phyloP scores from a whole-genome alignment of 2,113 vertebrate genomes.

The Ictidomys tridecemlineatus region DNA sequence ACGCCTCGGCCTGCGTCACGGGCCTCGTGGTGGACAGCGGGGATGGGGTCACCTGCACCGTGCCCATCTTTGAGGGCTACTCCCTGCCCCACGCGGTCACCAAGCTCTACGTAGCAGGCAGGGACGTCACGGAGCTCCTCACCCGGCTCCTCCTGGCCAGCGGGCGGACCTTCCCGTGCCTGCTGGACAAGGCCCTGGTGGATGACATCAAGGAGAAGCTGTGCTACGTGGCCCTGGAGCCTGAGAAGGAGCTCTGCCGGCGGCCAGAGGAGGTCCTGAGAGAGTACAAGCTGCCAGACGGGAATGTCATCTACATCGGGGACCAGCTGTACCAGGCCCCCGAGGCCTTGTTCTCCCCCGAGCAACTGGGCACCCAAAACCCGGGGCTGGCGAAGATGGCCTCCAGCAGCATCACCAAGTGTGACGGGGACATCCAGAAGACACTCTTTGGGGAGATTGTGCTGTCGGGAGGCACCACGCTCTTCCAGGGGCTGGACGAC shows the following conservation, averaged over 20 bases:
- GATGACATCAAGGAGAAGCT: conserved; percentile 85
- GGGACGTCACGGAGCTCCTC: conserved; percentile 83
- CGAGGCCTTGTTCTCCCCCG: conserved; percentile 75
- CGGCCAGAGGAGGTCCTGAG: conserved; percentile 33
- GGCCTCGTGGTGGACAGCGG: conserved; percentile 85
- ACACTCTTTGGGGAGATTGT: conserved; percentile 65
- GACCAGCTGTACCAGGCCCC: conserved; percentile 80
- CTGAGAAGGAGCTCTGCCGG: conserved; percentile 36
- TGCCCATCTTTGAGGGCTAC: conserved; percentile 85
- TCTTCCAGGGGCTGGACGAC: conserved; percentile 78
- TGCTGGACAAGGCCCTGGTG: conserved; percentile 74
- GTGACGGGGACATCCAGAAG: not conserved
- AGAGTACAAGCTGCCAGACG: conserved; percentile 56
- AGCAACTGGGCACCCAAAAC: conserved; percentile 47
- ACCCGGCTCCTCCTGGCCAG: conserved; percentile 82
- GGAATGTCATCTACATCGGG: conserved; percentile 52
- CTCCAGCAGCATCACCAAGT: conserved; percentile 54
- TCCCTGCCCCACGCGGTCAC: conserved; percentile 79
- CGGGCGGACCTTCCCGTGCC: conserved; percentile 70
- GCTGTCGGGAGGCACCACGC: conserved; percentile 52
- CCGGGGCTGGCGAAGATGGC: conserved; percentile 72
- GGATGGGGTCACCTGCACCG: conserved; percentile 80
- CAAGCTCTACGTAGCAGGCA: conserved; percentile 82
- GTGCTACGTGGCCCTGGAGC: conserved; percentile 82
- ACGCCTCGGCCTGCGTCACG: conserved; percentile 74